phyloP scores from a whole-genome alignment of 2,113 vertebrate species.

The Notothenia rossii region DNA sequence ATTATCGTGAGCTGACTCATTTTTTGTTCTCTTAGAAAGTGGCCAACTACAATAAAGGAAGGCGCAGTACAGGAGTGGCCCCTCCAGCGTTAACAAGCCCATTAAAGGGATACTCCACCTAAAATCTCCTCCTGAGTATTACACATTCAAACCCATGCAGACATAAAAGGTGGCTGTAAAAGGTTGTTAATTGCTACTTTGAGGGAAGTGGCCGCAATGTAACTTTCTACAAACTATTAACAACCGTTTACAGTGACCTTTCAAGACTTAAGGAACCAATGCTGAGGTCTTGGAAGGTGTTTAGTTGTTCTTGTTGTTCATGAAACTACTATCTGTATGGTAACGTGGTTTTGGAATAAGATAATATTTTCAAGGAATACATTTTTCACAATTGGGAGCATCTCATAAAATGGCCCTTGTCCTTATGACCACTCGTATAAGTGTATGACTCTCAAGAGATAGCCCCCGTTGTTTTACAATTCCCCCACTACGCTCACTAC shows the following conservation, averaged over 20 bases:
- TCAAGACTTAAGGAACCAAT: neutral
- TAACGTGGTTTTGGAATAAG: slow-evolving; percentile 12
- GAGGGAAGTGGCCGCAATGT: neutral
- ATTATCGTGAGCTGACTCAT: slow-evolving; percentile 28
- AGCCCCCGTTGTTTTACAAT: slow-evolving; percentile 17
- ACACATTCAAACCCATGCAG: neutral
- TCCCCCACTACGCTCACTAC: slow-evolving; percentile 10
- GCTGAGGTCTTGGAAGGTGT: neutral
- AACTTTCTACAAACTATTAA: neutral
- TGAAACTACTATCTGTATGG: neutral
- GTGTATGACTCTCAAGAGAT: slow-evolving; percentile 17
- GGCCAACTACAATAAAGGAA: slow-evolving; percentile 27
- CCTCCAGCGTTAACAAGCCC: slow-evolving; percentile 16
- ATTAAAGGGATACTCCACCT: slow-evolving; percentile 31
- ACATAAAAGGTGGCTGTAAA: neutral
- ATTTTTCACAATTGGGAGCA: slow-evolving; percentile 23
- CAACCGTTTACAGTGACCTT: neutral
- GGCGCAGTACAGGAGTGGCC: slow-evolving; percentile 13
- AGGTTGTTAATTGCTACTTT: neutral
- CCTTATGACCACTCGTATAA: slow-evolving; percentile 31
- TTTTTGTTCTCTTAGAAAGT: slow-evolving; percentile 1
- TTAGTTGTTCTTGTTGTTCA: slow-evolving; percentile 14
- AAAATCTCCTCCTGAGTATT: neutral
- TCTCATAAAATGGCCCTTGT: slow-evolving; percentile 42
- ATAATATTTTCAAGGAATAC: slow-evolving; percentile 5